Percentiles rank a stretch among this genome's conserved stretches.
Conservation (phyloP, 2,888 invertebrate genomes). For the Trichacis sp. region DNA sequence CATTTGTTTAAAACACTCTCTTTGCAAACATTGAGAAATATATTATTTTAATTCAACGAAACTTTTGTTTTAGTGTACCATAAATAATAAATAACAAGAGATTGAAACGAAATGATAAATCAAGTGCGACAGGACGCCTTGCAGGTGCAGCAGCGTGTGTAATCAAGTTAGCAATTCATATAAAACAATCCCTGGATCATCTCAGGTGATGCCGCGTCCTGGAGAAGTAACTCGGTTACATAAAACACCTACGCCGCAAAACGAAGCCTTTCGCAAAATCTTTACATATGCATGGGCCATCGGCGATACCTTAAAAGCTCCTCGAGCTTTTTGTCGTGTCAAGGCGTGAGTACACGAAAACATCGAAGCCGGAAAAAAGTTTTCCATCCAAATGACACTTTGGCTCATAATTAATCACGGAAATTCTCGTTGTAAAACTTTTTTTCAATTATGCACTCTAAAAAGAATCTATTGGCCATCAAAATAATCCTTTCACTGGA, state of each 20-base stretch:
- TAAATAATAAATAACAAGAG: neutral
- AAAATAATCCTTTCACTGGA: too few species aligned
- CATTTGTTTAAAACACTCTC: too few species aligned
- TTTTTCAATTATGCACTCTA: too few species aligned
- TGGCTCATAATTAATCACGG: too few species aligned
- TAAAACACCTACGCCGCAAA: slow-evolving; percentile 55
- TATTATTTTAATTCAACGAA: too few species aligned
- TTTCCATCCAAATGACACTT: neutral
- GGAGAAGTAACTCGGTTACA: slow-evolving; percentile 60
- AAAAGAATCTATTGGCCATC: too few species aligned
- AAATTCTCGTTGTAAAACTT: too few species aligned
- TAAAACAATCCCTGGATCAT: slow-evolving; percentile 61
- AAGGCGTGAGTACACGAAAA: neutral
- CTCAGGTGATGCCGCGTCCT: slow-evolving; percentile 46
- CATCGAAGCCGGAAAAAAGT: neutral
- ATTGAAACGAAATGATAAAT: slow-evolving; percentile 10
- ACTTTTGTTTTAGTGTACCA: too few species aligned
- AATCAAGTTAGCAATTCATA: slow-evolving; percentile 67
- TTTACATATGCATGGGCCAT: slow-evolving; percentile 64
- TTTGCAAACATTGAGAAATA: too few species aligned
- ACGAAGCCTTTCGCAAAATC: slow-evolving; percentile 51
- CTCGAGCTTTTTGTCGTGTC: slow-evolving; percentile 17
- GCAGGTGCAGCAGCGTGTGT: slow-evolving; percentile 56
- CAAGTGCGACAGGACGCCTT: slow-evolving; percentile 51
- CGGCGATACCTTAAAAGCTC: slow-evolving; percentile 51